These are phyloP conservation scores for Drosophila maculinotata DNA, from an alignment of 2,888 invertebrate species.

Conservation along the genomic window DNA sequence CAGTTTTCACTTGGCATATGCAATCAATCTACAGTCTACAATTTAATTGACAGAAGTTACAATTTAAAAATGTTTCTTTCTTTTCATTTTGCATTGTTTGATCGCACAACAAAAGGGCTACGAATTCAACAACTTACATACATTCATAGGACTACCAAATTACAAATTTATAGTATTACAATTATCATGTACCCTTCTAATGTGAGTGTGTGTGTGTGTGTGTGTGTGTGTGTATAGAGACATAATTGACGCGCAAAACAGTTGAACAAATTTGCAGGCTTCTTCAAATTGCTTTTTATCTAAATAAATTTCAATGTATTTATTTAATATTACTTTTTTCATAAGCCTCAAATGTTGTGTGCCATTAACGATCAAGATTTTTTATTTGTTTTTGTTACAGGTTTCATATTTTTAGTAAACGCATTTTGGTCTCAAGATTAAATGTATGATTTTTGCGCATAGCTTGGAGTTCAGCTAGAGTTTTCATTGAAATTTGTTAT, in stretches of 20 bases:
- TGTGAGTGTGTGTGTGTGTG: slow-evolving; percentile 4
- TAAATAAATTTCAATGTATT: not conserved
- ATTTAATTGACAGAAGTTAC: slow-evolving; percentile 86
- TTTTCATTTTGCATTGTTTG: slow-evolving; percentile 23
- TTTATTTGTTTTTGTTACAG: slow-evolving; percentile 7
- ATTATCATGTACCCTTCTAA: slow-evolving; percentile 14
- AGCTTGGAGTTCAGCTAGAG: slow-evolving; percentile 39
- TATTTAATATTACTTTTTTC: slow-evolving; percentile 3
- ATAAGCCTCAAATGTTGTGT: slow-evolving; percentile 14
- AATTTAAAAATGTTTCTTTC: slow-evolving; percentile 72
- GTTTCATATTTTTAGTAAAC: slow-evolving; percentile 61
- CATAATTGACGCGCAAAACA: slow-evolving; percentile 63
- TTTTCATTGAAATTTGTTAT: slow-evolving; percentile 19
- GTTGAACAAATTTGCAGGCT: slow-evolving; percentile 28
- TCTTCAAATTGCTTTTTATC: not conserved
- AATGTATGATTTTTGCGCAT: slow-evolving; percentile 50
- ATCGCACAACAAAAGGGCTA: slow-evolving; percentile 64
- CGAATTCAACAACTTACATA: slow-evolving; percentile 58
- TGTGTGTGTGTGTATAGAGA: slow-evolving; percentile 22
- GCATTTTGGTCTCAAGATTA: slow-evolving; percentile 78
- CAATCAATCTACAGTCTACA: slow-evolving; percentile 84
- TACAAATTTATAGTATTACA: slow-evolving; percentile 24
- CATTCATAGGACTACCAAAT: slow-evolving; percentile 48
- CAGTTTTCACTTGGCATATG: slow-evolving; percentile 70
- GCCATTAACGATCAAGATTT: slow-evolving; percentile 10